Conservation (phyloP, 2,113 vertebrate species). For the Gasterosteus nipponicus region DNA sequence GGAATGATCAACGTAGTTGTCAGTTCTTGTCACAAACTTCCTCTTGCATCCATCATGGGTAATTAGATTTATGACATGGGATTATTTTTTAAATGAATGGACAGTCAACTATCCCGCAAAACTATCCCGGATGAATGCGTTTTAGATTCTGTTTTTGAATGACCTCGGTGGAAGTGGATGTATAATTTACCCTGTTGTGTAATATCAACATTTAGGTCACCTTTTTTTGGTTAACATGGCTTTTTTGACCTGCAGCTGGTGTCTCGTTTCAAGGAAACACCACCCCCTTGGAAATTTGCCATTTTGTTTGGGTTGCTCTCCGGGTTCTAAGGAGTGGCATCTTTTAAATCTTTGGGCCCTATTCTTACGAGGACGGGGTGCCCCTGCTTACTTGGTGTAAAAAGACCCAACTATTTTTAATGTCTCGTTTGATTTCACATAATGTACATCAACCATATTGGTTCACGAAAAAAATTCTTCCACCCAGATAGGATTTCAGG, state of each 20-base stretch:
- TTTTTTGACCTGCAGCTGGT: constrained; percentile 45
- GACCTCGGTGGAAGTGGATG: constrained; percentile 15
- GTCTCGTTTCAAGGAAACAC: constrained; percentile 46
- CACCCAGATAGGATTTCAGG: constrained; percentile 1
- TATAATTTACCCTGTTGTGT: constrained; percentile 45
- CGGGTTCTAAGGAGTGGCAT: constrained; percentile 31
- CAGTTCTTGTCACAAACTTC: constrained; percentile 65
- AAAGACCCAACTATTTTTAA: constrained; percentile 47
- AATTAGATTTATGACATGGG: constrained; percentile 66
- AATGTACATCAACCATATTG: constrained; percentile 29
- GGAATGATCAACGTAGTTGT: constrained; percentile 65
- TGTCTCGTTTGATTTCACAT: constrained; percentile 23
- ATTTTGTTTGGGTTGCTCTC: constrained; percentile 33
- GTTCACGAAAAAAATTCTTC: constrained; percentile 11
- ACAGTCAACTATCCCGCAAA: constrained; percentile 22
- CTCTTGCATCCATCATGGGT: constrained; percentile 63
- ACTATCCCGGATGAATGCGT: constrained; percentile 20
- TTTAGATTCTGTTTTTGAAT: constrained; percentile 36
- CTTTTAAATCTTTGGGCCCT: constrained; percentile 29
- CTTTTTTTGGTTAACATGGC: constrained; percentile 23
- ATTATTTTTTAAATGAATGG: constrained; percentile 62
- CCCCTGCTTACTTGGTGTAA: constrained; percentile 15
- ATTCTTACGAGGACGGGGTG: neutral
- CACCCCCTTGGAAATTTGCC: constrained; percentile 42
- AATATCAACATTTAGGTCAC: constrained; percentile 63